Conservation (phyloP, 1,140 invertebrate species). For the Neodiprion fabricii region DNA sequence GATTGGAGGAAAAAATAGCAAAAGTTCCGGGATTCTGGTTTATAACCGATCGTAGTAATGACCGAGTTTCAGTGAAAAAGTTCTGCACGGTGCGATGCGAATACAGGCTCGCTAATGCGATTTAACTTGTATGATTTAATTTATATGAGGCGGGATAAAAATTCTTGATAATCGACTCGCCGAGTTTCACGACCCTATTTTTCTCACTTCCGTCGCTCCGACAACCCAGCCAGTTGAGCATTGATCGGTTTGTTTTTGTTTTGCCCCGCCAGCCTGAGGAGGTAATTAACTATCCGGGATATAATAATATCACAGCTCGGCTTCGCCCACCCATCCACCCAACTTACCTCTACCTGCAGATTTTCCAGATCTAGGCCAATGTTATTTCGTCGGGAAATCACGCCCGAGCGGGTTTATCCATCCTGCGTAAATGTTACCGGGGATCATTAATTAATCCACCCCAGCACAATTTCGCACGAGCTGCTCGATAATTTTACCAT, state of each 20-base stretch:
- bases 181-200: neutral
- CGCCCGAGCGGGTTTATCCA: neutral
- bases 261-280: neutral
- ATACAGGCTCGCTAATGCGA: neutral
- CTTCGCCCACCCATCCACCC: too few relatives aligned
- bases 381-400: neutral
- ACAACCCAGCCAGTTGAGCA: neutral
- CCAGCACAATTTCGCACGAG: too few relatives aligned
- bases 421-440: too few relatives aligned
- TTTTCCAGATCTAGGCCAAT: neutral
- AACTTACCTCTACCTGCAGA: too few relatives aligned
- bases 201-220: neutral
- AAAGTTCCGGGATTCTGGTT: neutral
- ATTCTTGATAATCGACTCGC: neutral
- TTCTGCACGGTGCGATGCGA: neutral
- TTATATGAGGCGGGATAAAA: neutral
- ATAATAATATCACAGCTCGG: neutral
- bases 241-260: neutral
- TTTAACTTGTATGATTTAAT: neutral
- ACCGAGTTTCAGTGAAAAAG: neutral
- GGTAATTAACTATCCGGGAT: neutral
- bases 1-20: neutral
- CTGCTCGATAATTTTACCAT: too few relatives aligned
- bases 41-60: neutral
- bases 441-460: too few relatives aligned